Evolutionary conservation across 2,113 vertebrate species (phyloP), one percentile per base, ranked within the genome.

Genomic region (Panurus biarmicus): DNA sequence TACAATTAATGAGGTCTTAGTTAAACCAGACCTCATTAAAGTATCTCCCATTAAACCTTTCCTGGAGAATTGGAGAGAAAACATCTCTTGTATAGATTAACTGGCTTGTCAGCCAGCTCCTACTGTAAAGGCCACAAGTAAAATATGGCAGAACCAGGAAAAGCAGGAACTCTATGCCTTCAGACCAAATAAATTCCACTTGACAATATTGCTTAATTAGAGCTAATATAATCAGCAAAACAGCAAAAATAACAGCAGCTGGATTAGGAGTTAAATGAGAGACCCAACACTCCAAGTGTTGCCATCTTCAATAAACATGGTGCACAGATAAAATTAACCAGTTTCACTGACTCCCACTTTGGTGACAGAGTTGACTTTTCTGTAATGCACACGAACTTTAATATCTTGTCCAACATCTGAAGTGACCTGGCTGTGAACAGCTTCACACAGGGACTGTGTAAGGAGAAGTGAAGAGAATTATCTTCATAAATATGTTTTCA

Each of bases 11-110:
- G 77, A 92, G 62, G 81, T 82, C 70, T 87, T 35, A 89, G 77
- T 87, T 91, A 91, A 84, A 89, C 40, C 74, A 95, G 87, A 65
- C 45, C 81, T 94, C 81, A 92, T 94, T 94, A 87, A 81, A 95
- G 45, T 58, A 89, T 89, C 84, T 76, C 79, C 77, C 67, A 89
- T 89, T 95, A 94, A 95, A 82, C 74, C 77, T 76, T 91, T 94
- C 66, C 81, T 89, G 84, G 85, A 94, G 94, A 96, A 90, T 2
- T 54, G 91, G 42, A 92, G 50, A 70, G 58, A 82, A 95, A 91
- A 48, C 57, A 82, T 75, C 83, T 84, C 87, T 44, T 54, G 58
- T 82, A 73, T 23, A 79, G 91, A 96, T 94, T 81, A 94, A 92
- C 48, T 82, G 80, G 82, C 50, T 48, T 65, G 87, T 91, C 94